Base-by-base conservation (phyloP, 2,797 vertebrate species). In the Sarcoramphus papa region DNA sequence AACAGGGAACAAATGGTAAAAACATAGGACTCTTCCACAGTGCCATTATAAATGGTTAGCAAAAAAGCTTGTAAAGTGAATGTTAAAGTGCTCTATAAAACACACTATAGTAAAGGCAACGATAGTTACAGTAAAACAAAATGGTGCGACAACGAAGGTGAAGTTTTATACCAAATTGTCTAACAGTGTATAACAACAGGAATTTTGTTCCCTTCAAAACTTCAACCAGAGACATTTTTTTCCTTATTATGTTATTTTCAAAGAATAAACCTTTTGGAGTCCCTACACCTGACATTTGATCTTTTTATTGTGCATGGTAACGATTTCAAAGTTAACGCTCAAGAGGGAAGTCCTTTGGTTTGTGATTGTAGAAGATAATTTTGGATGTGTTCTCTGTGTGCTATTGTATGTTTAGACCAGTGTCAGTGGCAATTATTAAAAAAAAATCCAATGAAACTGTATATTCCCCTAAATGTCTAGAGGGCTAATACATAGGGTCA, bases 111-210 rank as follows among this genome's bases (percentile, higher is more conserved):
- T 93, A 96, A 79, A 92, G 96, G 68, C 41, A 89, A 88, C 92
- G 63, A 92, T 93, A 90, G 74, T 54, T 95, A 87, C 11, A 73
- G 51, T 84, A 90, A 96, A 97, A 96, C 92, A 95, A 96, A 97
- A 94, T 48, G n/a, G 47, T 91, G 63, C 2, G 1, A 83, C 56
- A 85, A 60, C 31, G 62, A 96, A 95, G 41, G 70, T 91, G 41
- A 94, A 95, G 87, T 94, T 97, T 96, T 93, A 88, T 76, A 91
- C 18, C n/a, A 88, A 85, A 72, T 95, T 80, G 73, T 95, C 57
- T 77, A 95, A 85, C 43, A 82, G 43, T 68, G 50, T 88, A 81
- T 88, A 95, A 83, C 16, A 83, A 82, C 30, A 60, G 7, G n/a
- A 64, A 59, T 63, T 65, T 90, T 95, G 14, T 91, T 70, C 45